Evolutionary conservation across 2,888 invertebrate genomes (phyloP).

Genomic region (Mantis religiosa): DNA sequence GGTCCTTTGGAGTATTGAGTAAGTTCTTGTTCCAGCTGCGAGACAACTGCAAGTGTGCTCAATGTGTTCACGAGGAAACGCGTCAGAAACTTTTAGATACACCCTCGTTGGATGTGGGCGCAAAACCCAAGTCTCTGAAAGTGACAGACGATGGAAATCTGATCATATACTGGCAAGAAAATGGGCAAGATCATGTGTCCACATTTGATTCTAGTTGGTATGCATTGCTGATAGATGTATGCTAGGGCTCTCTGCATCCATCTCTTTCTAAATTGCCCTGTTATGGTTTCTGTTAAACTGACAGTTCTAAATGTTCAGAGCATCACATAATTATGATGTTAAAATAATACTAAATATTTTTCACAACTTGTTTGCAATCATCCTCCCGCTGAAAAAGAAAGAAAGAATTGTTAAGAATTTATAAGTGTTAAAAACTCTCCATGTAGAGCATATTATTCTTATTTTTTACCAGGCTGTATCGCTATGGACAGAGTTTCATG

Average conservation of each 20-base stretch:
- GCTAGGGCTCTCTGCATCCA: not conserved
- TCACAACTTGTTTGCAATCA: not conserved
- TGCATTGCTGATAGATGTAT: slow-evolving; percentile 1
- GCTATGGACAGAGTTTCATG: slow-evolving; percentile 39
- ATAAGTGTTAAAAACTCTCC: not conserved
- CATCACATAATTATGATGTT: not conserved
- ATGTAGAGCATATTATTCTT: not conserved
- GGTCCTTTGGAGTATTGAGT: not conserved
- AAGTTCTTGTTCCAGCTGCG: slow-evolving; percentile 34
- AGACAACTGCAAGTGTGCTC: slow-evolving; percentile 38
- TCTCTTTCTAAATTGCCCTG: not conserved
- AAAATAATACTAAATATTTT: not conserved
- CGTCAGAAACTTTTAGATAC: slow-evolving; percentile 38
- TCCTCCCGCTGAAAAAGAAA: not conserved
- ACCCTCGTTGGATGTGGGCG: slow-evolving; percentile 35
- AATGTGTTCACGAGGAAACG: slow-evolving; percentile 36
- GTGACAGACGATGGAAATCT: slow-evolving; percentile 36
- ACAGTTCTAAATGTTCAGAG: not conserved
- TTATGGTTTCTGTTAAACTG: not conserved
- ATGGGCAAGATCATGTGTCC: slow-evolving; percentile 35
- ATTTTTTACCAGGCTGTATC: slow-evolving; percentile 36
- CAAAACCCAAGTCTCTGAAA: slow-evolving; percentile 36
- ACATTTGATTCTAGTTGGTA: slow-evolving; percentile 38
- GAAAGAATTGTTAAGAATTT: not conserved
- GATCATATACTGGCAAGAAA: slow-evolving; percentile 36